phyloP scores from a whole-genome alignment of 2,888 invertebrate genomes.

The Tridacna crocea region DNA sequence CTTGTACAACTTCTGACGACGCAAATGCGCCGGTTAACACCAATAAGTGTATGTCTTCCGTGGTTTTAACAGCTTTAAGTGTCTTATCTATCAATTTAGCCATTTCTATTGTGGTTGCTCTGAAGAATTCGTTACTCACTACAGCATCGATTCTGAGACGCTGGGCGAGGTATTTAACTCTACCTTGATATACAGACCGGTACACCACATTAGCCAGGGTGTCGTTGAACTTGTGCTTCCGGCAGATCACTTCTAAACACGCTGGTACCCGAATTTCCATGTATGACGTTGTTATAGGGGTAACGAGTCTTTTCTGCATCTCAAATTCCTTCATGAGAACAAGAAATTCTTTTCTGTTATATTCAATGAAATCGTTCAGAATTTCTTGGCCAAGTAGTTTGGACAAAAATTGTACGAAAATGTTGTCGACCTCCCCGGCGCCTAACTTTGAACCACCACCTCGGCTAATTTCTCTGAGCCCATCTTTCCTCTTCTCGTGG shows the following conservation, averaged over 20 bases:
- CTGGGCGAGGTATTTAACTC: conserved; percentile 42
- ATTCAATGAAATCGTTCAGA: conserved; percentile 43
- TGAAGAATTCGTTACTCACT: conserved; percentile 58
- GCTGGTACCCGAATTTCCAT: conserved; percentile 54
- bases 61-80: conserved; percentile 36
- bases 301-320: conserved; percentile 42
- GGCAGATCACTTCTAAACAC: conserved; percentile 53
- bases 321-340: conserved; percentile 60
- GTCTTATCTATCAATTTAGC: conserved; percentile 49
- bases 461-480: conserved; percentile 52
- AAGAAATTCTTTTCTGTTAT: conserved; percentile 53
- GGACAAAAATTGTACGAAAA: conserved; percentile 57
- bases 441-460: conserved; percentile 57
- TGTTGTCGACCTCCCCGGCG: conserved; percentile 54
- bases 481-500: conserved; percentile 60
- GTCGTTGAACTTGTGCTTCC: conserved; percentile 57
- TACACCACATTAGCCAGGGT: conserved; percentile 53
- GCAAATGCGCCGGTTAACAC: conserved; percentile 55
- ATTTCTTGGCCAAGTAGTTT: conserved; percentile 55
- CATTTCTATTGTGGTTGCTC: conserved; percentile 57
- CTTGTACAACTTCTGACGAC: conserved; percentile 52
- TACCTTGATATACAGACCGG: conserved; percentile 56
- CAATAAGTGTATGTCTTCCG: conserved; percentile 44
- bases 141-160: conserved; percentile 56
- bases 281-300: conserved; percentile 43